These are phyloP conservation scores for Drosophila pseudotakahashii DNA, from an alignment of 2,888 invertebrate genomes.

Conservation along the genomic window DNA sequence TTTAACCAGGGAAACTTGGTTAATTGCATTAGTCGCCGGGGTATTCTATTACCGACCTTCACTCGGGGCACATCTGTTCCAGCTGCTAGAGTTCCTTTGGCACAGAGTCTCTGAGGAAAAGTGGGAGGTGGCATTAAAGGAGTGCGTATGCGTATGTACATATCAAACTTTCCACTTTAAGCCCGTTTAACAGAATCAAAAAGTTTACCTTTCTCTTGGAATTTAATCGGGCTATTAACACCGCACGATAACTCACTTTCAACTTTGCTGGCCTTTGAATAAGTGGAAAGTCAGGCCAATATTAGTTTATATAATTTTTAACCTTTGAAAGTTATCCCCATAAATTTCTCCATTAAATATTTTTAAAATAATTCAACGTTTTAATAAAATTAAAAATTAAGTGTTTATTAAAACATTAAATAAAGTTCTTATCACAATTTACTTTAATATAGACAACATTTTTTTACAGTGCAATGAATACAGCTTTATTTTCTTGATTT, in stretches of 20 bases:
- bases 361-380: too few species aligned
- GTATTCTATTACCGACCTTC: conserved; percentile 41
- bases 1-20: conserved; percentile 43
- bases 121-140: neutral
- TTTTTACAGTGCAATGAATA: too few species aligned
- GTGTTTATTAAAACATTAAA: too few species aligned
- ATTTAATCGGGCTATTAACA: conserved; percentile 8
- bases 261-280: neutral
- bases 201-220: conserved; percentile 6
- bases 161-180: conserved; percentile 20
- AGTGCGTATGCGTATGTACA: conserved; percentile 1
- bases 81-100: conserved; percentile 12
- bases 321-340: too few species aligned
- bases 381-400: too few species aligned
- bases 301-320: too few species aligned
- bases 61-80: conserved; percentile 20
- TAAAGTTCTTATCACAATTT: too few species aligned
- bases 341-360: too few species aligned
- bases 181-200: conserved; percentile 11
- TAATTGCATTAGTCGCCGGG: conserved; percentile 44
- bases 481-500: neutral
- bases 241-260: neutral
- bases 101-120: neutral
- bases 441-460: too few species aligned
- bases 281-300: neutral